Evolutionary conservation across 2,888 invertebrate species (phyloP), one percentile per base, ranked within the genome.

Genomic region (Dastarcus helophoroides): DNA sequence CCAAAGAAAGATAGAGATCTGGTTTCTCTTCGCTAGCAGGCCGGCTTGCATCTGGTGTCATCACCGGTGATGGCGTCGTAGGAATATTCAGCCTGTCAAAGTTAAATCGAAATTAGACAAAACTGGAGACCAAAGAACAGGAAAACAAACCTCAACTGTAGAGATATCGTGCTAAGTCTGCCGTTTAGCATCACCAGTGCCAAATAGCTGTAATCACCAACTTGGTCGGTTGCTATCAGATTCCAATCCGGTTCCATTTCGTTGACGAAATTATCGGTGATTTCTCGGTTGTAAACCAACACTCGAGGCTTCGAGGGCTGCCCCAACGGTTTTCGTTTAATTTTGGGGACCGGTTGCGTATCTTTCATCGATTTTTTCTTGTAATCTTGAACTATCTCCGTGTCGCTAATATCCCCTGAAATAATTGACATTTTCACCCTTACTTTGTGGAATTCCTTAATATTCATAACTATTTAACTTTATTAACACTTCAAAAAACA

Each of bases 341-440:
- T 49, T 42, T 63, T 64, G 2, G 47, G 47, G 16, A 44, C 51
- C 8, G 47, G 43, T 10, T 54, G 48, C 12, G 51, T 53, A 24
- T 56, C 58, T 40, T 62, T 62, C 36, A 60, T 40, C 1, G 63
- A 62, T 46, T 63, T 42, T 38, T 64, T 64, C 50, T 81, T 78
- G 62, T 84, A 84, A 60, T 82, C 81, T 53, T 76, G 77, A 19
- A 85, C 76, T 39, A 82, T 71, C 50, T 82, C 81, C 14, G 80
- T 79, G 56, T 83, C 78, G 37, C 73, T 77, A 34, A 69, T 60
- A 37, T 71, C 69, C 5, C 68, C 68, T 37, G 51, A 44, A 40
- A 40, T 9, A n/a, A n/a, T n/a, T n/a, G n/a, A n/a, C n/a, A n/a
- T n/a, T n/a, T n/a, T n/a, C n/a, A n/a, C n/a, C n/a, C n/a, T n/a